A percentile compares a stretch with the other conserved stretches of the same genome.
These are phyloP conservation scores for Halisarca cf. caerulea DNA, from an alignment of 37 sponge, comb jelly and placozoan genomes.

Conservation along the genomic window DNA sequence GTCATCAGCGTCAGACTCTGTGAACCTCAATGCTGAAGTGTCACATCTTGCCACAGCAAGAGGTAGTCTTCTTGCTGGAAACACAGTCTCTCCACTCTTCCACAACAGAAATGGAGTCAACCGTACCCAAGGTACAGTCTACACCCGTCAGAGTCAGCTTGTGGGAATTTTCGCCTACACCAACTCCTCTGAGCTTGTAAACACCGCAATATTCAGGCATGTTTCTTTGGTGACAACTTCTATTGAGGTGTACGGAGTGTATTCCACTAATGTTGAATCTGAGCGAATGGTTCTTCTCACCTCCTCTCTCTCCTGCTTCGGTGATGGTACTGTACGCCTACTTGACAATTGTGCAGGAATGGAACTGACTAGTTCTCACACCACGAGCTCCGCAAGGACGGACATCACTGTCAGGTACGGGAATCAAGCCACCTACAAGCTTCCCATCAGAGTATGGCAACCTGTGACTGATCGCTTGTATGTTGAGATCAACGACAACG, in stretches of 20 bases:
- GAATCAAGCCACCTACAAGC: neutral
- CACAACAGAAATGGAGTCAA: constrained; percentile 22
- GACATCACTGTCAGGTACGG: neutral
- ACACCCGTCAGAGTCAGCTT: neutral
- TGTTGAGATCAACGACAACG: constrained; percentile 2
- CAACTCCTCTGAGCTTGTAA: constrained; percentile 39
- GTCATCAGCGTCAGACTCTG: neutral
- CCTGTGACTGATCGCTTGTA: constrained; percentile 16
- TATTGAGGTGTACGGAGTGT: constrained; percentile 37
- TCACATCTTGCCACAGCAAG: neutral
- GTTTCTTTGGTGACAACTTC: neutral
- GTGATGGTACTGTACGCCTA: neutral
- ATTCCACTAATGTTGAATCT: neutral
- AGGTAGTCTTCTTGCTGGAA: neutral
- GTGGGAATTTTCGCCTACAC: constrained; percentile 42
- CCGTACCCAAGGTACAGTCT: neutral
- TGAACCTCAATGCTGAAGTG: neutral
- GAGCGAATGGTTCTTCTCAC: neutral
- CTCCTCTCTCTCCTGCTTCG: neutral
- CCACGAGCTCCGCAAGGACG: neutral
- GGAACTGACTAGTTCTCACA: neutral
- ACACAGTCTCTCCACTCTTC: neutral
- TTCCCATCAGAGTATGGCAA: constrained; percentile 60
- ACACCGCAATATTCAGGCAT: constrained; percentile 34
- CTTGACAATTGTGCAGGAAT: neutral